Conservation (phyloP, 1,140 invertebrate genomes). For the Brachystomella parvula region DNA sequence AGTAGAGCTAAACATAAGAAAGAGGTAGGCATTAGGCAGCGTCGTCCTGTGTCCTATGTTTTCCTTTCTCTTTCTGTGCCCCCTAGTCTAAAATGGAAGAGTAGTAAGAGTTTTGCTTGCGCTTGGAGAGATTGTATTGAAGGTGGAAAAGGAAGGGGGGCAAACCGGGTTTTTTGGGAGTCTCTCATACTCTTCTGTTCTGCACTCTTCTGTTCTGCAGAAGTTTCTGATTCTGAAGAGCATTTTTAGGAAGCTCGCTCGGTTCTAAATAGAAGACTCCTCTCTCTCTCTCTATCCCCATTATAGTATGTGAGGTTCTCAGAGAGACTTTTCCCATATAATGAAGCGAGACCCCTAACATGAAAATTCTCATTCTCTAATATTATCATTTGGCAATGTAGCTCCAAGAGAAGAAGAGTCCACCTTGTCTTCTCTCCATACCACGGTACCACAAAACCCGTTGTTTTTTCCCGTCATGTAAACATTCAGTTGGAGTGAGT, state of each 20-base stretch:
- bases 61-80: neutral
- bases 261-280: no score
- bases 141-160: constrained; percentile 20
- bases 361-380: constrained; percentile 24
- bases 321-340: constrained; percentile 13
- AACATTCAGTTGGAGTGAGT: neutral
- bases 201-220: no score
- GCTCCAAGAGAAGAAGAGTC: constrained; percentile 31
- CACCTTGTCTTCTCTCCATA: constrained; percentile 2
- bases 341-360: constrained; percentile 32
- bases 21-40: neutral
- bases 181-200: no score
- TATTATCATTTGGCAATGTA: constrained; percentile 38
- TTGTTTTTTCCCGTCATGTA: constrained; percentile 6
- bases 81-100: neutral
- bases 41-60: neutral
- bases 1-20: neutral
- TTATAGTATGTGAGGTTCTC: no score
- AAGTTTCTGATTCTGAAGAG: no score
- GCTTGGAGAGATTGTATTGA: neutral
- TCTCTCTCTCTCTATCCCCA: no score
- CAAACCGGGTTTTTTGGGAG: constrained; percentile 18
- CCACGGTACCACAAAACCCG: neutral
- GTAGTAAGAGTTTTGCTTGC: neutral
- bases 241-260: no score